Conservation (phyloP, 1,140 invertebrate genomes). For the Laodelphax striatellus region DNA sequence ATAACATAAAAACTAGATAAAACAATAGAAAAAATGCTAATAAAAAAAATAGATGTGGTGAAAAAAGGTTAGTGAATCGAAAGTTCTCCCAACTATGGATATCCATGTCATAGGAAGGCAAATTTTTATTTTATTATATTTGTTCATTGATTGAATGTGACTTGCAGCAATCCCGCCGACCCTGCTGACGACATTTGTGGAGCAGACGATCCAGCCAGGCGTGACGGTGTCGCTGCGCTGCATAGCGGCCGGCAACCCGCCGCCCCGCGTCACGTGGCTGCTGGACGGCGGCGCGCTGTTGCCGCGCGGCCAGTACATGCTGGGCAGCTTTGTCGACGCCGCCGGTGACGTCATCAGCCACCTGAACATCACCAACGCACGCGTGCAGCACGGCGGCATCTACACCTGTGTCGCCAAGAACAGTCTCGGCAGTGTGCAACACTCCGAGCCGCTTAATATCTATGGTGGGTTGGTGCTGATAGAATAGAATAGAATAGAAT, state of each 20-base stretch:
- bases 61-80: no score
- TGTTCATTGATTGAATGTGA: no score
- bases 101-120: no score
- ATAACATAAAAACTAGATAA: no score
- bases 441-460: conserved; percentile 69
- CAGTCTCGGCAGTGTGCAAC: conserved; percentile 53
- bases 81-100: no score
- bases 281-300: conserved; percentile 52
- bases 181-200: conserved; percentile 69
- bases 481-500: no score
- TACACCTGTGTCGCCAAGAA: conserved; percentile 72
- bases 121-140: no score
- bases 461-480: conserved; percentile 69
- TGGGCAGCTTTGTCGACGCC: conserved; percentile 24
- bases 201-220: conserved; percentile 66
- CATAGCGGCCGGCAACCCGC: conserved; percentile 70
- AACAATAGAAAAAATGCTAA: no score
- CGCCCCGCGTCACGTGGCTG: conserved; percentile 71
- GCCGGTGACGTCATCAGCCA: conserved; percentile 71
- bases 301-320: conserved; percentile 33
- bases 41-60: no score
- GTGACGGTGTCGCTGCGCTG: conserved; percentile 71
- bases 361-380: conserved; percentile 73
- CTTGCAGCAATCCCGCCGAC: conserved; percentile 66
- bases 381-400: conserved; percentile 66